A percentile compares a stretch with the other conserved stretches of the same genome.
These are phyloP conservation scores for Platycheirus rosarum DNA, from an alignment of 2,888 invertebrate species.

Conservation along the genomic window DNA sequence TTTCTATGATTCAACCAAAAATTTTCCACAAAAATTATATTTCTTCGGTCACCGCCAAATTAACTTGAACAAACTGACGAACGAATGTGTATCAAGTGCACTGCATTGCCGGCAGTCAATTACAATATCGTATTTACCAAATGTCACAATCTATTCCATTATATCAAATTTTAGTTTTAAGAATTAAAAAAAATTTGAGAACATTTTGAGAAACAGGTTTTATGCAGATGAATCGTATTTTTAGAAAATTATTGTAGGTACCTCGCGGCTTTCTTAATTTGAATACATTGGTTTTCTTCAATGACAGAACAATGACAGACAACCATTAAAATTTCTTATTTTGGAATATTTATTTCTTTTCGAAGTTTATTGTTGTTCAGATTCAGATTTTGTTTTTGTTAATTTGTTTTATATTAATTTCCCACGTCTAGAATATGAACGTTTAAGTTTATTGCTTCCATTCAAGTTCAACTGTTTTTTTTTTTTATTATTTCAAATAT, in stretches of 20 bases:
- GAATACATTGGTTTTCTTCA: conserved; percentile 11
- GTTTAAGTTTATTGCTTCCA: conserved; percentile 40
- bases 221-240: too few relatives aligned
- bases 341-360: conserved; percentile 23
- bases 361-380: conserved; percentile 31
- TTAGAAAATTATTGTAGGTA: too few relatives aligned
- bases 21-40: too few relatives aligned
- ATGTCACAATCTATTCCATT: too few relatives aligned
- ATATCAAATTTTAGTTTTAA: too few relatives aligned
- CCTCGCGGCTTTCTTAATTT: too few relatives aligned
- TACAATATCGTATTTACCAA: background rate
- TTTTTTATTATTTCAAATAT: conserved; percentile 6
- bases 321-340: conserved; percentile 36
- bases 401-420: conserved; percentile 39
- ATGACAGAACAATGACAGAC: conserved; percentile 1
- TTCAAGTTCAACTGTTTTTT: conserved; percentile 47
- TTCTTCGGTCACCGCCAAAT: too few relatives aligned
- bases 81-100: too few relatives aligned
- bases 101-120: background rate
- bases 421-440: conserved; percentile 41
- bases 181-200: too few relatives aligned
- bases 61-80: too few relatives aligned
- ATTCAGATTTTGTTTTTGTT: conserved; percentile 22
- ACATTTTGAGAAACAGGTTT: too few relatives aligned
- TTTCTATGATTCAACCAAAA: too few relatives aligned